Evolutionary conservation across 1,140 invertebrate genomes (phyloP), one percentile per base, ranked within the genome.

Genomic region (Plutomurus gul): DNA sequence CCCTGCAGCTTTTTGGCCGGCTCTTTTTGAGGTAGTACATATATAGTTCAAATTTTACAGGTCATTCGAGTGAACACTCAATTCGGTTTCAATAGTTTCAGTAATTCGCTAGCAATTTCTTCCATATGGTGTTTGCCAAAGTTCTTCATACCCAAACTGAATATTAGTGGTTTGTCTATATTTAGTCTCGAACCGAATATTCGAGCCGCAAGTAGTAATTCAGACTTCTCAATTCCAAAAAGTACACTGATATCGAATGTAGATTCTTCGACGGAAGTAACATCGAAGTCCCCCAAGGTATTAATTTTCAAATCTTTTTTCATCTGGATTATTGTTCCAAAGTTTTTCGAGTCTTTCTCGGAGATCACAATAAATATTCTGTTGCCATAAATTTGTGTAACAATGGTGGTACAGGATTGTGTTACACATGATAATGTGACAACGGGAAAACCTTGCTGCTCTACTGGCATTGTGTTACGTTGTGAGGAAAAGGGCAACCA

Each of bases 181-280:
- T 11, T n/a, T 2, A 77, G 25, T 18, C n/a, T 73, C 0, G 49
- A 60, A 5, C 39, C 75, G 37, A 81, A 49, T 40, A 83, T 51
- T 25, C 82, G 20, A 8, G 82, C 70, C 4, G 82, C 75, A 2
- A 83, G 51, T 1, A 76, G 30, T 6, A 81, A 27, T 60, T 83
- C 79, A 25, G 77, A 65, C 4, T 25, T 81, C 47, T 83, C 82
- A 4, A 40, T 27, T 6, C 82, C 82, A 49, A 83, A 83, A 0
- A 78, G 56, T 1, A 43, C 18, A 10, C 25, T 73, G 27, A 83
- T 65, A 30, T 77, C 70, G 30, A 33, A 83, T 2, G 74, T 75
- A 16, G 56, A 1, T 33, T 65, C 56, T 11, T 65, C n/a, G 30
- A n/a, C 56, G 10, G 16, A 33, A 33, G 11, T n/a, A 5, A 65